Evolutionary conservation across 2,888 invertebrate species (phyloP), one percentile per base, ranked within the genome.

Genomic region (Drosophila bunnanda): DNA sequence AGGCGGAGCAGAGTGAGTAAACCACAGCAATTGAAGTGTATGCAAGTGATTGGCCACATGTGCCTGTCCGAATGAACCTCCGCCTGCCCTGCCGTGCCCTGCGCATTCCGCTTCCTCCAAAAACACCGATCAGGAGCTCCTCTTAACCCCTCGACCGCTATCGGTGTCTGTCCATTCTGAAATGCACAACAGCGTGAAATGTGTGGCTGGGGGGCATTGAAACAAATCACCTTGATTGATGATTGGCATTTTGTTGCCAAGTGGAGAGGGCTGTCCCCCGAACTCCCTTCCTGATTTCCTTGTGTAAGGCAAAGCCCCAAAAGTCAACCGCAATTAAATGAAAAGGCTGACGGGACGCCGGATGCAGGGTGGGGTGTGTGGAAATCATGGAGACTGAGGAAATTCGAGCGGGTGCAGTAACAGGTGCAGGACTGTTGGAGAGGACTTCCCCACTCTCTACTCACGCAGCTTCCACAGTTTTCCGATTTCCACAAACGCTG

Each of bases 201-300:
- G 79, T 80, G 83, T 79, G 83, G 76, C 84, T 64, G 72, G 72
- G 74, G 83, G 78, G 86, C 80, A 82, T 80, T 90, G 85, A 84
- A 87, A 89, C 89, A 90, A 91, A 91, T 91, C 91, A 91, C 90
- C 82, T 89, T 91, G 91, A 91, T 91, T 91, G 90, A 91, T 91
- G 91, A 90, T 90, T 91, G 89, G 85, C 88, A 89, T 87, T 89
- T 77, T 80, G 83, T 79, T 82, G 79, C 67, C 81, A 76, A 84
- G 73, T 68, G 76, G 58, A 46, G 20, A 30, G 36, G 10, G 39
- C n/a, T 10, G 38, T 54, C 34, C 32, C 15, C 50, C 20, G 22
- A 15, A 41, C 58, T 66, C 53, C 64, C 46, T 36, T 17, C 34
- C n/a, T 46, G 38, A 39, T 53, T 58, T 57, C 64, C 36, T 46